Evolutionary conservation across 2,888 invertebrate species (phyloP).

Genomic region (Napeogenes sylphis): DNA sequence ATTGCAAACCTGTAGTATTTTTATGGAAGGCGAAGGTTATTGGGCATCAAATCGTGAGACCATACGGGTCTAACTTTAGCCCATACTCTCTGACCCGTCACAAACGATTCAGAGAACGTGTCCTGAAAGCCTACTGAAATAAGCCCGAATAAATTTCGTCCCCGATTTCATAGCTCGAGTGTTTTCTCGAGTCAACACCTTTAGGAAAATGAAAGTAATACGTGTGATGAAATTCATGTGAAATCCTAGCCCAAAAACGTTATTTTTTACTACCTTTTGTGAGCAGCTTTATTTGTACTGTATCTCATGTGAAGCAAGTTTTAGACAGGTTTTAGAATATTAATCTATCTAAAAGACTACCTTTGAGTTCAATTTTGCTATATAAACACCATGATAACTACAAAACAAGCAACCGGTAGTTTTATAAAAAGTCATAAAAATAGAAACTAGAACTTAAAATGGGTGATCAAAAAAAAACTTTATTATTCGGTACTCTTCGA

Average conservation of each 20-base stretch:
- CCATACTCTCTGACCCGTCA: constrained; percentile 24
- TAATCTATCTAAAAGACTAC: too few relatives aligned
- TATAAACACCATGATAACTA: too few relatives aligned
- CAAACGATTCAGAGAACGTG: constrained; percentile 41
- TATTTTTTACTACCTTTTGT: constrained; percentile 28
- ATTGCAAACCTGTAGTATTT: neutral
- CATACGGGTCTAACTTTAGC: constrained; percentile 11
- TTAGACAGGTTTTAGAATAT: too few relatives aligned
- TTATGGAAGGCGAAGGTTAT: constrained; percentile 6
- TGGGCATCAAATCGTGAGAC: constrained; percentile 12
- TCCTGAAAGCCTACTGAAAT: constrained; percentile 41
- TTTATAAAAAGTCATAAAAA: too few relatives aligned
- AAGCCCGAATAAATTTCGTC: constrained; percentile 43
- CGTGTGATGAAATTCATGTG: constrained; percentile 9
- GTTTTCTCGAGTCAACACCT: constrained; percentile 48
- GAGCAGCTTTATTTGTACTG: neutral
- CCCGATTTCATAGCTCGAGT: constrained; percentile 50
- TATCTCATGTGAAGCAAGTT: too few relatives aligned
- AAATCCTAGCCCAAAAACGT: neutral
- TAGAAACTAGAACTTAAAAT: too few relatives aligned
- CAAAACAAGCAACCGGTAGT: too few relatives aligned
- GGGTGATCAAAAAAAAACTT: too few relatives aligned
- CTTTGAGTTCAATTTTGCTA: too few relatives aligned
- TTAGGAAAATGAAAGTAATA: constrained; percentile 37
- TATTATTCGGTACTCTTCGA: too few relatives aligned